Evolutionary conservation across 2,888 invertebrate species (phyloP).

Genomic region (Athalia circularis): DNA sequence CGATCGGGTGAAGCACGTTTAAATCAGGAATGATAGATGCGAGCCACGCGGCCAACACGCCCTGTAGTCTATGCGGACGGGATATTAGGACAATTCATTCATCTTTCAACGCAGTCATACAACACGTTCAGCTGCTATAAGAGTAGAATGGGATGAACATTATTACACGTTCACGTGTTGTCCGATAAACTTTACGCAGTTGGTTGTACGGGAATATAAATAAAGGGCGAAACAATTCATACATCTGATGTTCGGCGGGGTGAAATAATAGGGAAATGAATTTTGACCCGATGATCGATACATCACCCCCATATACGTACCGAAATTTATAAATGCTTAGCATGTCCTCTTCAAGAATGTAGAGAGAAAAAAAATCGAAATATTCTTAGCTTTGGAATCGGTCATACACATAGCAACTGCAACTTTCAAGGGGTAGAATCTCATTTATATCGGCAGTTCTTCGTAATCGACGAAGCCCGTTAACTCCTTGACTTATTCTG

Average conservation of each 20-base stretch:
- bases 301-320: too few relatives aligned
- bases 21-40: conserved; percentile 71
- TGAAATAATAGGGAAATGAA: conserved; percentile 74
- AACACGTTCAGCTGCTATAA: conserved; percentile 4
- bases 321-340: not conserved
- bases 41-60: conserved; percentile 72
- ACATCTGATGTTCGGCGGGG: conserved; percentile 71
- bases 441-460: conserved; percentile 27
- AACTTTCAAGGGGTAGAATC: conserved; percentile 1
- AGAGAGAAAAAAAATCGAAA: too few relatives aligned
- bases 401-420: too few relatives aligned
- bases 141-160: too few relatives aligned
- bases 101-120: conserved; percentile 44
- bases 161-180: too few relatives aligned
- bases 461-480: conserved; percentile 17
- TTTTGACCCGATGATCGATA: conserved; percentile 55
- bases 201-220: too few relatives aligned
- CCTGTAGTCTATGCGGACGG: conserved; percentile 41
- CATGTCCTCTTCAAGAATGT: too few relatives aligned
- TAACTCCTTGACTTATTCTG: conserved; percentile 30
- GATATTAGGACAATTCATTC: conserved; percentile 61
- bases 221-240: conserved; percentile 61
- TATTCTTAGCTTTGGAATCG: too few relatives aligned
- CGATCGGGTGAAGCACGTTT: conserved; percentile 56
- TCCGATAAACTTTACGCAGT: too few relatives aligned